Base-by-base conservation (phyloP, 2,797 vertebrate genomes). In the Bovichtus diacanthus region DNA sequence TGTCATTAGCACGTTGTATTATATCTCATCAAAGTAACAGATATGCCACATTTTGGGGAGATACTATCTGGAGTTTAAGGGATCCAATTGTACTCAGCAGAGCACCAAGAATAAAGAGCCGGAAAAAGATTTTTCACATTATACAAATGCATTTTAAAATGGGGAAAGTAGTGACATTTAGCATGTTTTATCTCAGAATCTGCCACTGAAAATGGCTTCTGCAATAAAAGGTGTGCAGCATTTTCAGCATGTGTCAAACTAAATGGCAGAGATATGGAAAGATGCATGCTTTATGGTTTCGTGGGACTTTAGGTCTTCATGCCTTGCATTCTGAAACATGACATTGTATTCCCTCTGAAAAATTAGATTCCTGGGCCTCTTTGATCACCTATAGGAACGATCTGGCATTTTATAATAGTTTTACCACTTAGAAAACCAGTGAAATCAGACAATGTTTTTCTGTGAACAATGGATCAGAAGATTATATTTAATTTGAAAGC, bases 271-370 rank as follows among this genome's bases (percentile, higher is more conserved):
- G 76, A 80, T 65, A 62, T 69, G 39, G 61, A 72, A 29, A 50
- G 47, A 76, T 43, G 36, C 44, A 46, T 19, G 43, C 67, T 76
- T 80, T 84, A 63, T 69, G 80, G 31, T 72, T 88, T 67, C 41
- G 54, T 70, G 12, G 43, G 70, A 78, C 80, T 85, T 84, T 70
- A 86, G 8, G 10, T 44, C 39, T 80, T 82, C 41, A 71, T 76
- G 64, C 62, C 62, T 85, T 62, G 58, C 34, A 60, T 76, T 87
- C 74, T 85, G 73, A 77, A 81, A 86, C 69, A 61, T 81, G 87
- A 87, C 87, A 91, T 92, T 93, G 85, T 70, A 86, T 68, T 82
- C 49, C 43, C 19, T 74, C 61, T 78, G 34, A 80, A 80, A 85
- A 73, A 67, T 23, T 68, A 5, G 53, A 81, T 79, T 73, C 78